Evolutionary conservation across 2,888 invertebrate genomes (phyloP).

Genomic region (Dynastes grantii): DNA sequence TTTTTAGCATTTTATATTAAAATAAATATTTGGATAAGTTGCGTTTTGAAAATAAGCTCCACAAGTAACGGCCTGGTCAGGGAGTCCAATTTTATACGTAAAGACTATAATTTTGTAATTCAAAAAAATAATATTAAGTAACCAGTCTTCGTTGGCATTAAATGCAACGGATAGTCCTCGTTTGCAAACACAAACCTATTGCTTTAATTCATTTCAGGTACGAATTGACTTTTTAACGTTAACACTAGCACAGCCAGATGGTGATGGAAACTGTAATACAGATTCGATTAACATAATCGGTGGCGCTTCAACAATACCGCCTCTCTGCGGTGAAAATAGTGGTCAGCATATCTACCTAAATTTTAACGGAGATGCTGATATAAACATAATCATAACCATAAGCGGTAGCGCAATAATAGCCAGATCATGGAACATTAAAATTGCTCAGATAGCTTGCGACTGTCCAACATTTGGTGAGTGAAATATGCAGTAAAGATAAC

Average conservation of each 20-base stretch:
- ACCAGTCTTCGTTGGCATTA: too few species aligned
- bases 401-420: conserved; percentile 74
- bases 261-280: conserved; percentile 80
- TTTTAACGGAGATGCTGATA: conserved; percentile 79
- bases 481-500: background rate
- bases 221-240: conserved; percentile 85
- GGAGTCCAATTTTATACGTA: too few species aligned
- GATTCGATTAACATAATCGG: conserved; percentile 83
- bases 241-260: conserved; percentile 81
- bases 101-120: too few species aligned
- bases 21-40: too few species aligned
- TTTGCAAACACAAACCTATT: too few species aligned
- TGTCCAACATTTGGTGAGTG: conserved; percentile 78
- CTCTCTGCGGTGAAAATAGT: conserved; percentile 87
- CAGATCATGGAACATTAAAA: conserved; percentile 83
- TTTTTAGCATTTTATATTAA: too few species aligned
- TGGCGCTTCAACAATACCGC: conserved; percentile 79
- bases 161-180: too few species aligned
- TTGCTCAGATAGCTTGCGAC: conserved; percentile 82
- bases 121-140: too few species aligned
- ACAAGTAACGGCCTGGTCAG: too few species aligned
- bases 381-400: conserved; percentile 77
- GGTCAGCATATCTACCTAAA: conserved; percentile 86
- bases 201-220: conserved; percentile 72
- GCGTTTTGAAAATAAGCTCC: too few species aligned